Percentiles rank a stretch among this genome's conserved stretches.
These are phyloP conservation scores for Hydractinia echinata DNA, from an alignment of 30 jellyfish, hydroid and myxozoan species.

Conservation along the genomic window DNA sequence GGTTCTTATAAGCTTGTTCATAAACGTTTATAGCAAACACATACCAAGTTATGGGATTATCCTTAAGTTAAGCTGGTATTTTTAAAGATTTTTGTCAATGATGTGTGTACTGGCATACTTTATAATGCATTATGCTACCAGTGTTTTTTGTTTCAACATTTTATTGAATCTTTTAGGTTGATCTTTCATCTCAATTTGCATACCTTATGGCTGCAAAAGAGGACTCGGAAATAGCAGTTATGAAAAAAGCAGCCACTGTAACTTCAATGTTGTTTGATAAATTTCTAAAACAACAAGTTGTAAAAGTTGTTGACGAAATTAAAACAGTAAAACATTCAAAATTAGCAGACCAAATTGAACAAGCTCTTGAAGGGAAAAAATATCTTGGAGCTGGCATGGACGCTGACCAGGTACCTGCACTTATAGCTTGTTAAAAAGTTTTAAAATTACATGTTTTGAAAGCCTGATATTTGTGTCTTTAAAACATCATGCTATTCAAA, in stretches of 20 bases:
- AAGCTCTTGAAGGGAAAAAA: slow-evolving; percentile 89
- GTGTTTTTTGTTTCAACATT: not conserved
- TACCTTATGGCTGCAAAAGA: slow-evolving; percentile 86
- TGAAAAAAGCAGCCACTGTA: slow-evolving; percentile 88
- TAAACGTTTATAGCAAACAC: no score
- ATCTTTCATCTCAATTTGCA: slow-evolving; percentile 77
- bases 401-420: slow-evolving; percentile 67
- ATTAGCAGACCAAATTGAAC: slow-evolving; percentile 89
- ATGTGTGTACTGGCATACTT: not conserved
- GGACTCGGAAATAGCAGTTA: slow-evolving; percentile 59
- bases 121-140: not conserved
- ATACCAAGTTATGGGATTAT: no score
- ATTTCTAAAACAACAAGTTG: slow-evolving; percentile 92
- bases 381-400: slow-evolving; percentile 96
- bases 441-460: no score
- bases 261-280: slow-evolving; percentile 86
- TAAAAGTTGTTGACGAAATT: slow-evolving; percentile 44
- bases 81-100: not conserved
- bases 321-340: slow-evolving; percentile 91
- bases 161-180: slow-evolving; percentile 51
- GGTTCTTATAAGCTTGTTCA: no score
- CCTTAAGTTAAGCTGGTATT: no score
- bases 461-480: no score
- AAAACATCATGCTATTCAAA: no score
- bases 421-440: no score